These are phyloP conservation scores for Odontothrips loti DNA, from an alignment of 2,888 invertebrate species.

Conservation along the genomic window DNA sequence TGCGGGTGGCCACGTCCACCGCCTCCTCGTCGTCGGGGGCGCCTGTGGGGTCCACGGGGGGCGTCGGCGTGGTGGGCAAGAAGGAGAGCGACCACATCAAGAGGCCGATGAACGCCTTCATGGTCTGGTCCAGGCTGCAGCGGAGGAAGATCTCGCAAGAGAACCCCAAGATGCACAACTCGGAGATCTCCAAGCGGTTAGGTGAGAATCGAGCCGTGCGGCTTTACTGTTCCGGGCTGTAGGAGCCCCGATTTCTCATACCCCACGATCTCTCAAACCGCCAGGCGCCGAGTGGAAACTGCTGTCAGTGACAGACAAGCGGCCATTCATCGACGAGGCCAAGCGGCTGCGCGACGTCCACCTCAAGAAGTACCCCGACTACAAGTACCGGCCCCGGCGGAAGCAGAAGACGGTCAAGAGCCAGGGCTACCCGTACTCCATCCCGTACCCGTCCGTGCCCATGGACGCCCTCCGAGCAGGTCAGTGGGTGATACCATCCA, in stretches of 20 bases:
- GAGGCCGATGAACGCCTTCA: constrained; percentile 97
- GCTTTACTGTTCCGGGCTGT: too few relatives aligned
- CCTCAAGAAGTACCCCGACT: constrained; percentile 89
- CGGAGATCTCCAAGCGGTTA: constrained; percentile 89
- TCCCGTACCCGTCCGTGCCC: constrained; percentile 86
- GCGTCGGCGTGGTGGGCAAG: constrained; percentile 53
- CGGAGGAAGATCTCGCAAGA: constrained; percentile 93
- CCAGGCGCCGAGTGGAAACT: constrained; percentile 88
- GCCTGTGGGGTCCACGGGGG: constrained; percentile 52
- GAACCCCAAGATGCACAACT: constrained; percentile 98
- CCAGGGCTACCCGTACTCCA: constrained; percentile 87
- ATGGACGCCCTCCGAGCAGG: constrained; percentile 85
- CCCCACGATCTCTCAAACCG: constrained; percentile 1
- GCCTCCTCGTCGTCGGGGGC: constrained; percentile 35
- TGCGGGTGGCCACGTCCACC: background rate
- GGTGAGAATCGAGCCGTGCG: constrained; percentile 59
- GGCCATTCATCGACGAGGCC: constrained; percentile 93
- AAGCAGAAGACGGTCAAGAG: constrained; percentile 76
- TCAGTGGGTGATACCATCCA: constrained; percentile 48
- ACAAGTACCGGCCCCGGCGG: constrained; percentile 81
- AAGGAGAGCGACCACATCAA: constrained; percentile 86
- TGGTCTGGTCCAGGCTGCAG: constrained; percentile 95
- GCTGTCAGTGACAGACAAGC: constrained; percentile 77
- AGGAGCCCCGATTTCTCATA: background rate
- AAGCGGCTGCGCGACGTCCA: constrained; percentile 80